phyloP scores from a whole-genome alignment of 2,888 invertebrate genomes.

The Cryptosula pallasiana region DNA sequence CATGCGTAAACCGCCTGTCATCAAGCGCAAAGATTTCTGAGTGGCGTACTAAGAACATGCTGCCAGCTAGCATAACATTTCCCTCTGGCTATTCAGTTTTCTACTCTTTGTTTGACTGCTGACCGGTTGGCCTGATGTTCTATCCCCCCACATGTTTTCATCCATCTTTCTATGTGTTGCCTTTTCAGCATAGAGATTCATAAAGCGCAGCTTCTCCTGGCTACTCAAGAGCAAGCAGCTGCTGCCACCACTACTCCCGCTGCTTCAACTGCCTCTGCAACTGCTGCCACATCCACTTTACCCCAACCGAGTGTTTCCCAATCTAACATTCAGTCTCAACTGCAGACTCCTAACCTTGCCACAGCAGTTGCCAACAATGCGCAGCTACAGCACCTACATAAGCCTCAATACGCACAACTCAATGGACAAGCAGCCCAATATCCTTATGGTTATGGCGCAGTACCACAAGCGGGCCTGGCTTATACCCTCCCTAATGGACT shows the following conservation, averaged over 20 bases:
- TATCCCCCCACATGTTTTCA: constrained; percentile 10
- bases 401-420: neutral
- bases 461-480: neutral
- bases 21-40: too few relatives aligned
- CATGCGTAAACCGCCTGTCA: too few relatives aligned
- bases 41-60: too few relatives aligned
- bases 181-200: constrained; percentile 22
- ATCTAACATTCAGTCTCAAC: neutral
- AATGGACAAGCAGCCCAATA: neutral
- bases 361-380: neutral
- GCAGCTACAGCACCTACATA: neutral
- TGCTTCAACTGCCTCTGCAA: neutral
- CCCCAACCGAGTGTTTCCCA: constrained; percentile 24
- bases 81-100: too few relatives aligned
- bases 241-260: neutral
- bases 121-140: neutral
- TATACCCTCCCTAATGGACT: neutral
- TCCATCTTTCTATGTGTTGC: constrained; percentile 20
- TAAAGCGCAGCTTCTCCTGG: constrained; percentile 11
- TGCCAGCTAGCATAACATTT: too few relatives aligned
- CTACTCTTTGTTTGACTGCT: neutral
- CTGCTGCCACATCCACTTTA: neutral
- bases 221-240: constrained; percentile 15
- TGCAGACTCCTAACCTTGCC: neutral
- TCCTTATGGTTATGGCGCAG: neutral